Conservation (phyloP, 2,797 vertebrate genomes). For the Pterois miles region DNA sequence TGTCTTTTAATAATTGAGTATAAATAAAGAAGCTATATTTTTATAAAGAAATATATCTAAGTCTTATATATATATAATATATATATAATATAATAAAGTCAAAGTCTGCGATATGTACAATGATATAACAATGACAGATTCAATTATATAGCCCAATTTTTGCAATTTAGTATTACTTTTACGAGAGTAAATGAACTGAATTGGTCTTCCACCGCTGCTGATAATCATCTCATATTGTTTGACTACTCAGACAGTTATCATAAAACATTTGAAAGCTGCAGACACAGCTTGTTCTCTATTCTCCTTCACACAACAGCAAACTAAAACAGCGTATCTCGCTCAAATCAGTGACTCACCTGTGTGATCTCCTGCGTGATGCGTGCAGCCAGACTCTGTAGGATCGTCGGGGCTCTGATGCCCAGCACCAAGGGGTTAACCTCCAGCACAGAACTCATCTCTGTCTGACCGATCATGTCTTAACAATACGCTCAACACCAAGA, state of each 20-base stretch:
- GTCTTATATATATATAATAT: too few species aligned
- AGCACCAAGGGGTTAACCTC: constrained; percentile 20
- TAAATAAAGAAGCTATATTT: too few species aligned
- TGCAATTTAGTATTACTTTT: too few species aligned
- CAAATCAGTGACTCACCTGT: constrained; percentile 22
- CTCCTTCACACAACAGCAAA: not conserved
- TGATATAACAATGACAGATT: too few species aligned
- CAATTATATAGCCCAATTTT: too few species aligned
- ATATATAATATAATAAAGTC: too few species aligned
- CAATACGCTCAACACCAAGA: too few species aligned
- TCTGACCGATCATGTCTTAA: too few species aligned
- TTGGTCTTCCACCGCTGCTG: not conserved
- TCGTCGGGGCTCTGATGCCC: not conserved
- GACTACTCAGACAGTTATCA: not conserved
- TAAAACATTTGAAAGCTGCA: not conserved
- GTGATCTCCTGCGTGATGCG: constrained; percentile 12
- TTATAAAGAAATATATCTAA: too few species aligned
- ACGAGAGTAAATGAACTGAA: not conserved
- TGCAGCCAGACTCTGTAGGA: constrained; percentile 24
- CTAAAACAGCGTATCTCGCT: not conserved
- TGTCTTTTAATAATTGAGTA: too few species aligned
- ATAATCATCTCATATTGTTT: not conserved
- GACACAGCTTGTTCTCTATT: not conserved
- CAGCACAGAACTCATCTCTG: constrained; percentile 15
- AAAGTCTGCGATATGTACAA: too few species aligned